Percentiles rank a stretch among this genome's conserved stretches.
Conservation (phyloP, 2,888 invertebrate genomes). For the Hartigia nigra region DNA sequence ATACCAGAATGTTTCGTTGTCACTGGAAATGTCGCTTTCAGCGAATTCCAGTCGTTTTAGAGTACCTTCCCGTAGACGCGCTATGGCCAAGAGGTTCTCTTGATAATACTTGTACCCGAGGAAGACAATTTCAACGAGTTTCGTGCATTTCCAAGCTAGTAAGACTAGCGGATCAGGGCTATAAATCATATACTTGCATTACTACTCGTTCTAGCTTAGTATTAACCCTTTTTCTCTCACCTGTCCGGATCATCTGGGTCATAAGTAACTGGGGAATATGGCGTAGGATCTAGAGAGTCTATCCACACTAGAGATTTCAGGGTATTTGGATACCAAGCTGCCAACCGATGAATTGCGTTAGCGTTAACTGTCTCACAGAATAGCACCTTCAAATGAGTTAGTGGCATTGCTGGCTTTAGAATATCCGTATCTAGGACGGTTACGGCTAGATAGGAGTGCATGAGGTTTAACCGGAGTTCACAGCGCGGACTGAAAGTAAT, state of each 20-base stretch:
- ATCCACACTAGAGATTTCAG: constrained; percentile 73
- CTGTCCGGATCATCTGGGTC: constrained; percentile 45
- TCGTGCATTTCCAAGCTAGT: constrained; percentile 74
- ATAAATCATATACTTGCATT: constrained; percentile 13
- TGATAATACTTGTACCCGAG: constrained; percentile 73
- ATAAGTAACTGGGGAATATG: constrained; percentile 41
- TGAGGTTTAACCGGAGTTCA: constrained; percentile 71
- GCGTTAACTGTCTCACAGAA: constrained; percentile 76
- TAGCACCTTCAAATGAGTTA: constrained; percentile 78
- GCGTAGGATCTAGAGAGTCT: constrained; percentile 66
- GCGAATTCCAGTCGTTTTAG: constrained; percentile 72
- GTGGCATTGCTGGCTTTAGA: constrained; percentile 76
- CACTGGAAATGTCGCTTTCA: constrained; percentile 65
- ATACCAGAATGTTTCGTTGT: constrained; percentile 34
- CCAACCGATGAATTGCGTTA: constrained; percentile 69
- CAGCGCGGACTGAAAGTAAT: constrained; percentile 67
- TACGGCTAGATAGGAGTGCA: constrained; percentile 78
- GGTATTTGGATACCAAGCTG: constrained; percentile 68
- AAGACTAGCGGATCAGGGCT: constrained; percentile 74
- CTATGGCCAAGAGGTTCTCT: constrained; percentile 74
- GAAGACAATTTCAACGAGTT: constrained; percentile 70
- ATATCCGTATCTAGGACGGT: constrained; percentile 73
- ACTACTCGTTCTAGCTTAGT: constrained; percentile 23
- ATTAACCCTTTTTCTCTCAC: constrained; percentile 30
- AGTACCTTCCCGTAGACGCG: constrained; percentile 70